phyloP scores from a whole-genome alignment of 2,888 invertebrate species.

The Nomada ruficornis region DNA sequence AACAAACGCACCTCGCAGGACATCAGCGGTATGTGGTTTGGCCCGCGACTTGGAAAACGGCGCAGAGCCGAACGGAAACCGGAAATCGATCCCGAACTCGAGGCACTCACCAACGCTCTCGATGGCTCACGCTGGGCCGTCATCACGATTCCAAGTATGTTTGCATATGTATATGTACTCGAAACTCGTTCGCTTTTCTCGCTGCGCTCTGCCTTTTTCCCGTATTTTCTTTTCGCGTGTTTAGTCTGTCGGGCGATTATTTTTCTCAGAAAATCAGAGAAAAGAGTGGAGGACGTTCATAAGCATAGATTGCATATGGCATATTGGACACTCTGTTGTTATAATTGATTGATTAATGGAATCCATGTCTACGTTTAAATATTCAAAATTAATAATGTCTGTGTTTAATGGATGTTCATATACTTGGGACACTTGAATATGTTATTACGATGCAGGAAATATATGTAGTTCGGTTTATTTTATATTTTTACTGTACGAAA shows the following conservation, averaged over 20 bases:
- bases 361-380: not conserved
- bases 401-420: no score
- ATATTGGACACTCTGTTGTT: no score
- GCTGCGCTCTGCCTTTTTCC: not conserved
- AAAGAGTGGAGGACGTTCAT: not conserved
- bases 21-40: constrained; percentile 85
- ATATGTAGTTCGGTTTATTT: no score
- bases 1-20: constrained; percentile 69
- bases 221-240: not conserved
- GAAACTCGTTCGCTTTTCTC: not conserved
- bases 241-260: not conserved
- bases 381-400: no score
- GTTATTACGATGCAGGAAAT: no score
- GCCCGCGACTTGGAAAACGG: constrained; percentile 85
- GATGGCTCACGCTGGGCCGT: constrained; percentile 83
- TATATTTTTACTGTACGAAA: no score
- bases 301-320: no score
- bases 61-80: constrained; percentile 82
- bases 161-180: no score
- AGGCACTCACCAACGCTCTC: constrained; percentile 81
- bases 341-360: not conserved
- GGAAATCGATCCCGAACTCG: constrained; percentile 77
- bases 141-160: constrained; percentile 82
- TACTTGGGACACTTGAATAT: no score
- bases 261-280: not conserved